Percentiles rank a stretch among this genome's conserved stretches.
Evolutionary conservation across 2,888 invertebrate species (phyloP).

Genomic region (Bruchidius siliquastri): DNA sequence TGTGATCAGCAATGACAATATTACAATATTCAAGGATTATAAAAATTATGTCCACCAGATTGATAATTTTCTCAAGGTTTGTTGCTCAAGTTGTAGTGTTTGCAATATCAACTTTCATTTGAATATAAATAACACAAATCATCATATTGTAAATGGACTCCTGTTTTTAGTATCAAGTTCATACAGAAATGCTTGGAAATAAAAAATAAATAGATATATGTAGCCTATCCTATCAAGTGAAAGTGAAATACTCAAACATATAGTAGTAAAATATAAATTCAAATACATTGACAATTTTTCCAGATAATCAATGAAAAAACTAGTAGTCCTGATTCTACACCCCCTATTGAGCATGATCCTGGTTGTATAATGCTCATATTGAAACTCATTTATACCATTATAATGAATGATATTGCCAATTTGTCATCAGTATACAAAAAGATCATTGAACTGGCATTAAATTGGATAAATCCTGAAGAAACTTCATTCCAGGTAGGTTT

Average conservation of each 20-base stretch:
- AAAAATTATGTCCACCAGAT: constrained; percentile 42
- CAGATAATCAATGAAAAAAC: constrained; percentile 29
- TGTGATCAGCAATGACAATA: constrained; percentile 39
- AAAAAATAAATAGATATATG: too few relatives aligned
- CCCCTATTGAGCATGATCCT: constrained; percentile 28
- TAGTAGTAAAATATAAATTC: not conserved
- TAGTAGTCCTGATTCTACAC: constrained; percentile 9
- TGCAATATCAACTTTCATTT: too few relatives aligned
- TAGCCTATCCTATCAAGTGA: too few relatives aligned
- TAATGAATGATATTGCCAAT: constrained; percentile 45
- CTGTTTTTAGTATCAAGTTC: too few relatives aligned
- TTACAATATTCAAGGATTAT: constrained; percentile 25
- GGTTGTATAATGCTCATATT: constrained; percentile 51
- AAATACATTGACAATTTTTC: constrained; percentile 6
- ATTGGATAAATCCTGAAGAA: constrained; percentile 49
- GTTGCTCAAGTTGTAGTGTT: constrained; percentile 11
- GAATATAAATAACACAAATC: too few relatives aligned
- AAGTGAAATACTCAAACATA: constrained; percentile 2
- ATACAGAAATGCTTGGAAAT: too few relatives aligned
- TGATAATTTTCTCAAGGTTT: constrained; percentile 40
- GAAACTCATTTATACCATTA: constrained; percentile 50
- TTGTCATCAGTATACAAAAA: constrained; percentile 44
- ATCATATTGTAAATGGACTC: too few relatives aligned
- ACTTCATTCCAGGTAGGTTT: constrained; percentile 40
- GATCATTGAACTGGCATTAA: constrained; percentile 46